Base-by-base conservation (phyloP, 2,797 vertebrate genomes). In the Sylvia borin region DNA sequence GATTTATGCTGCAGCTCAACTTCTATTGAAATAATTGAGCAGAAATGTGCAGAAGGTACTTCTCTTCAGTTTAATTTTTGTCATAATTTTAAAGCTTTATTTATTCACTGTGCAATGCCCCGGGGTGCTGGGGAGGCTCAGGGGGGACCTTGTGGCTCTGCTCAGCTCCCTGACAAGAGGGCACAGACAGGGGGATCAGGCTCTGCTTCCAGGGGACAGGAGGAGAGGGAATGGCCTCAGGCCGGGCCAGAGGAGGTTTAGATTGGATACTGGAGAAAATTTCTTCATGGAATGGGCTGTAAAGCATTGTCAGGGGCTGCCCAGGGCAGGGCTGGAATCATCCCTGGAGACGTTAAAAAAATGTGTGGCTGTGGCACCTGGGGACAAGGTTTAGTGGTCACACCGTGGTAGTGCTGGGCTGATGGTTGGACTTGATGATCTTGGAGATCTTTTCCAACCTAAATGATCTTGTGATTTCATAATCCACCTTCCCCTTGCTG, bases 161-260 rank as follows among this genome's bases (percentile, higher is more conserved):
- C 50, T 36, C 26, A 71, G 2, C 4, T 71, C 73, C 55, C 65
- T 62, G 62, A 10, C 26, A 55, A 55, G 55, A 68, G 48, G 11
- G 61, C 24, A 2, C 31, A 61, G 17, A 31, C 1, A 1, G 34
- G 13, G 24, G 13, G 4, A 2, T 62, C 2, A 0, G 48, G 36
- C 57, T 70, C 19, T 70, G 57, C 78, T 70, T 16, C 4, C 27
- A 50, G 55, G 48, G 24, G 64, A 43, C 43, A 57, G 50, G 64
- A 62, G 2, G 32, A 62, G 70, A 82, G 57, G 36, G 6, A 82
- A 64, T 0, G 0, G 16, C 50, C 71, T 55, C 16, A 5, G 0
- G 24, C 21, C 62, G 57, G 0, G 24, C 36, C 42, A 51, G 36
- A 9, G 6, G 0, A 51, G 24, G 57, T 0, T 13, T 10, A 26